These are phyloP conservation scores for Nephrocerus scutellatus DNA, from an alignment of 2,888 invertebrate species.

Conservation along the genomic window DNA sequence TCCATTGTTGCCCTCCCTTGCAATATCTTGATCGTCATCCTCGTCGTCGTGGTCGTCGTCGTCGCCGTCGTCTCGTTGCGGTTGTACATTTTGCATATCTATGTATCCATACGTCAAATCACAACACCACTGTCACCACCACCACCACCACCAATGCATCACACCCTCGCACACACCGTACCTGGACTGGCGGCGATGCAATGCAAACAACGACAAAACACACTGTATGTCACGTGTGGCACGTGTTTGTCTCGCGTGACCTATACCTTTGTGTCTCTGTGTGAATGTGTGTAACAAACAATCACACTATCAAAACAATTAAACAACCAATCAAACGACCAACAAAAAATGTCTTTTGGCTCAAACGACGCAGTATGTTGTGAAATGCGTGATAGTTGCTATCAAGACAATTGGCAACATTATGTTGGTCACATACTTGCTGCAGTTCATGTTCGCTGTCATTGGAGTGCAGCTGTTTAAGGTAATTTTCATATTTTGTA, in stretches of 20 bases:
- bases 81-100: no score
- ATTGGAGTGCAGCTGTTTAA: slow-evolving; percentile 99
- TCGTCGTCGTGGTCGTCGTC: no score
- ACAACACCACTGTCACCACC: no score
- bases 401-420: slow-evolving; percentile 99
- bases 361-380: slow-evolving; percentile 77
- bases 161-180: no score
- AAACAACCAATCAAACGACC: slow-evolving; percentile 9
- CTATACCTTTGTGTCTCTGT: not conserved
- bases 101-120: no score
- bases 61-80: no score
- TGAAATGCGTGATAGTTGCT: slow-evolving; percentile 99
- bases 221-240: not conserved
- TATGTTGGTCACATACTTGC: slow-evolving; percentile 99
- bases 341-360: slow-evolving; percentile 11
- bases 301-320: slow-evolving; percentile 27
- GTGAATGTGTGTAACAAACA: not conserved
- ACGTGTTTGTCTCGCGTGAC: not conserved
- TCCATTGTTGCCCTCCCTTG: no score
- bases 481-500: slow-evolving; percentile 41
- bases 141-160: no score
- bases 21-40: no score
- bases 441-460: slow-evolving; percentile 99
- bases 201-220: no score
- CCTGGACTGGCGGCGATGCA: no score